phyloP scores from a whole-genome alignment of 2,113 vertebrate genomes.

The Himantopus leucocephalus region DNA sequence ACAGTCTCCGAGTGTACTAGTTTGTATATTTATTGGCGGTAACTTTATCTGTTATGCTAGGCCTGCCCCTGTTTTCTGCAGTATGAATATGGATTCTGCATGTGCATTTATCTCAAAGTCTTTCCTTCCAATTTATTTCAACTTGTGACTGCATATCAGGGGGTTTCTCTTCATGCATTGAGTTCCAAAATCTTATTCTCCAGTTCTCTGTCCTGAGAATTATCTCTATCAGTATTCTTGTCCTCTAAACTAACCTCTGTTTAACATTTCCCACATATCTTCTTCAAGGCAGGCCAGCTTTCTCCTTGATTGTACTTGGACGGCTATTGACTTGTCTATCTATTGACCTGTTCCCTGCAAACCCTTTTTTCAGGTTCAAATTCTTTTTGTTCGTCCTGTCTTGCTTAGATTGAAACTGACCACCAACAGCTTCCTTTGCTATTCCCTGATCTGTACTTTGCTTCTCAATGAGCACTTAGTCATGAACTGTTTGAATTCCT shows the following conservation, averaged over 20 bases:
- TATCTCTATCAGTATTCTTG: neutral
- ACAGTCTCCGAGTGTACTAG: neutral
- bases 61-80: neutral
- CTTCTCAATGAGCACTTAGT: slow-evolving; percentile 22
- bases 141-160: neutral
- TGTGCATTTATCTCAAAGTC: neutral
- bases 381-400: neutral
- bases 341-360: neutral
- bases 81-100: neutral
- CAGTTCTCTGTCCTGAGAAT: neutral
- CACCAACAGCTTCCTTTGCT: slow-evolving; percentile 16
- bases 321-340: neutral
- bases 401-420: slow-evolving; percentile 23
- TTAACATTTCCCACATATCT: neutral
- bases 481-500: slow-evolving; percentile 14
- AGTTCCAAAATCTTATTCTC: neutral
- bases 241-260: neutral
- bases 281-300: neutral
- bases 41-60: neutral
- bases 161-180: neutral
- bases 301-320: slow-evolving; percentile 16
- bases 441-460: neutral
- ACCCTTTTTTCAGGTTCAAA: neutral
- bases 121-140: neutral
- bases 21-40: neutral